Conservation (phyloP, 2,888 invertebrate genomes). For the Andrena minutula region DNA sequence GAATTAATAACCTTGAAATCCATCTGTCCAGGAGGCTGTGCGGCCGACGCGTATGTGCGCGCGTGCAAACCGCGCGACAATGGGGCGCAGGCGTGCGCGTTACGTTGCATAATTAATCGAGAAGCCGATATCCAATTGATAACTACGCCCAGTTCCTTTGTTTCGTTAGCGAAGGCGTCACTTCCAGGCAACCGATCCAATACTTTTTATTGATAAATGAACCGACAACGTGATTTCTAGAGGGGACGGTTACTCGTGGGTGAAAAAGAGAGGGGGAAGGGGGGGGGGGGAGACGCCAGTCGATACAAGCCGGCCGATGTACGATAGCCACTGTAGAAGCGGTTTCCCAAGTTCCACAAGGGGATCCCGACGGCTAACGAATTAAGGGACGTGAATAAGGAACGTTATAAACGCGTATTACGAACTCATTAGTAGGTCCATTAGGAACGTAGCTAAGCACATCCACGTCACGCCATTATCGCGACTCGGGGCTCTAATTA, state of each 20-base stretch:
- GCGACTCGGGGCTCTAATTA: conserved; percentile 63
- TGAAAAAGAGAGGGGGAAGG: not conserved
- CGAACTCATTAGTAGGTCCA: conserved; percentile 65
- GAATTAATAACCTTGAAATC: conserved; percentile 58
- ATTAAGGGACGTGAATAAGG: conserved; percentile 47
- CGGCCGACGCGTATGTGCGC: not conserved
- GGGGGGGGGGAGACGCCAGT: conserved; percentile 1
- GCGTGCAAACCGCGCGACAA: conserved; percentile 23
- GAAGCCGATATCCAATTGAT: conserved; percentile 54
- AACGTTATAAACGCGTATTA: conserved; percentile 63
- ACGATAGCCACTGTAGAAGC: conserved; percentile 35
- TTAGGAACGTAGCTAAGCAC: conserved; percentile 64
- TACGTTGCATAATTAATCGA: conserved; percentile 60
- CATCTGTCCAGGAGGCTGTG: conserved; percentile 16
- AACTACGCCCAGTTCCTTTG: conserved; percentile 47
- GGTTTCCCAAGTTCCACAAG: conserved; percentile 29
- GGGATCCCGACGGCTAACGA: not conserved
- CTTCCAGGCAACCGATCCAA: conserved; percentile 47
- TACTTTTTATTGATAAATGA: conserved; percentile 62
- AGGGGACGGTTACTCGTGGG: conserved; percentile 17
- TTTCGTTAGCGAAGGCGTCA: conserved; percentile 49
- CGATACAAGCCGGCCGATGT: conserved; percentile 31
- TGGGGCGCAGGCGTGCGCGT: conserved; percentile 9
- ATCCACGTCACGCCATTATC: conserved; percentile 59
- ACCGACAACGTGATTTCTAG: conserved; percentile 38